phyloP scores from a whole-genome alignment of 2,113 vertebrate species.

The Marcusenius ussheri region DNA sequence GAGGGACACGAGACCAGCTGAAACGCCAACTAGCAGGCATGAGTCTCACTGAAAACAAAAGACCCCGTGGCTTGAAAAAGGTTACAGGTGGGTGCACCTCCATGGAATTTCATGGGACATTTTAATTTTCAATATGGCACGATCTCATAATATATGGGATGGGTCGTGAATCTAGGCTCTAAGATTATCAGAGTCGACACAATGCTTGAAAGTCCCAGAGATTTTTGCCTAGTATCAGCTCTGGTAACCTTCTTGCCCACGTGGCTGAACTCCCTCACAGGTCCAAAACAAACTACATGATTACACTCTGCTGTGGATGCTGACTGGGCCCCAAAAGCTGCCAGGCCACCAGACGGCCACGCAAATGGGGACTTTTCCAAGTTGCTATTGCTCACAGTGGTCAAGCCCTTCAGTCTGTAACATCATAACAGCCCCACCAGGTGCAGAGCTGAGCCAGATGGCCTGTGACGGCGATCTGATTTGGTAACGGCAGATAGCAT shows the following conservation, averaged over 20 bases:
- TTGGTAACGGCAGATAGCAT: neutral
- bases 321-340: conserved; percentile 21
- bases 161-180: neutral
- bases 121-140: neutral
- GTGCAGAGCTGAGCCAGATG: conserved; percentile 3
- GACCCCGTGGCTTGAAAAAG: conserved; percentile 24
- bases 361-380: neutral
- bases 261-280: conserved; percentile 23
- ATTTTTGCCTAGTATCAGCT: neutral
- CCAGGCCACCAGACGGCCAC: neutral
- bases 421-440: neutral
- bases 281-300: conserved; percentile 39
- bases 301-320: conserved; percentile 56
- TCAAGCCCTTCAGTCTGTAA: neutral
- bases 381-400: neutral
- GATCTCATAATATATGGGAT: neutral
- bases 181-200: neutral
- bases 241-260: conserved; percentile 45
- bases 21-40: conserved; percentile 46
- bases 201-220: neutral
- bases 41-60: conserved; percentile 63
- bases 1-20: conserved; percentile 36
- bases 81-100: neutral
- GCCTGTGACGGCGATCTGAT: neutral
- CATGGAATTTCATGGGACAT: neutral